Conservation (phyloP, 2,797 vertebrate species). For the Bucorvus abyssinicus region DNA sequence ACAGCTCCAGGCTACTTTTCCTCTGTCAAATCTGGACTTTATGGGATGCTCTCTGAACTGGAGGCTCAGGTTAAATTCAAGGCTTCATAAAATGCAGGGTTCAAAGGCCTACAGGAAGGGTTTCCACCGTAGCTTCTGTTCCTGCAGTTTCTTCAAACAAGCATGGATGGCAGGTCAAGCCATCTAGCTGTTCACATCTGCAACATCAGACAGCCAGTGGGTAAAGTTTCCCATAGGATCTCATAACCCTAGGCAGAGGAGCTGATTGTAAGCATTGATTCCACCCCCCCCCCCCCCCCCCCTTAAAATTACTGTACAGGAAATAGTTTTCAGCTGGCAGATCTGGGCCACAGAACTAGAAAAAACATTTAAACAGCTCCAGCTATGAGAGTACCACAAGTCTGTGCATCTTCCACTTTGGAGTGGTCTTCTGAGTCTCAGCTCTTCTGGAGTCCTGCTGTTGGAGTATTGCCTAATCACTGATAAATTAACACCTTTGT, state of each 20-base stretch:
- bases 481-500: not conserved
- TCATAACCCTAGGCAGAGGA: not conserved
- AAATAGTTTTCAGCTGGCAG: not conserved
- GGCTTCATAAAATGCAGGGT: not conserved
- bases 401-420: accelerated
- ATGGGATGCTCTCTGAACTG: not conserved
- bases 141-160: not conserved
- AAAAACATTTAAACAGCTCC: not conserved
- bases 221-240: not conserved
- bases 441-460: not conserved
- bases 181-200: not conserved
- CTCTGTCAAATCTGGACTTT: not conserved
- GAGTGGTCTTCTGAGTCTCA: not conserved
- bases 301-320: not conserved
- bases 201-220: not conserved
- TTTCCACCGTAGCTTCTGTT: not conserved
- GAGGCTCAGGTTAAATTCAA: not conserved
- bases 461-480: not conserved
- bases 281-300: no score
- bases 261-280: not conserved
- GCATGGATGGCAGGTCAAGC: not conserved
- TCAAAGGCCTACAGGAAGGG: not conserved
- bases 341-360: not conserved
- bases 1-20: not conserved
- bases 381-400: not conserved